Conservation (phyloP, 2,888 invertebrate genomes). For the Tetrapedia diversipes region DNA sequence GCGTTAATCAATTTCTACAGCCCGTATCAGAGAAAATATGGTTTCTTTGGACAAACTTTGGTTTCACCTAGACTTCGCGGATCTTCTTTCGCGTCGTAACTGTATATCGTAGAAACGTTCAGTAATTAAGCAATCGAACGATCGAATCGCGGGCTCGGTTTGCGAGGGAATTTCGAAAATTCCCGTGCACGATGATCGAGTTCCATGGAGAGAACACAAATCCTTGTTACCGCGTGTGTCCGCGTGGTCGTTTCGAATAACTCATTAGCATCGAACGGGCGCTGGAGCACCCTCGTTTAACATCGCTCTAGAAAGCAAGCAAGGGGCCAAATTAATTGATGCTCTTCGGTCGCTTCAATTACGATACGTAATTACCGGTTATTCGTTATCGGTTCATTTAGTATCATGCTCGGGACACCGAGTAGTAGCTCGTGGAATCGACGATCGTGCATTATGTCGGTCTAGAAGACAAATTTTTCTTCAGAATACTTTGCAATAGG, state of each 20-base stretch:
- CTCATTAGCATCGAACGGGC: constrained; percentile 37
- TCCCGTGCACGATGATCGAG: neutral
- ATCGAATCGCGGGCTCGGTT: too few species aligned
- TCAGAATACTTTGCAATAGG: too few species aligned
- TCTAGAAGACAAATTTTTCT: too few species aligned
- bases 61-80: too few species aligned
- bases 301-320: constrained; percentile 29
- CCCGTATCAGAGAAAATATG: too few species aligned
- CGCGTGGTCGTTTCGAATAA: constrained; percentile 35
- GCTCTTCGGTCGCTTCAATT: constrained; percentile 46
- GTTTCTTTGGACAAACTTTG: too few species aligned
- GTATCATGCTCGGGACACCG: neutral
- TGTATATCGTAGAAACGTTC: too few species aligned
- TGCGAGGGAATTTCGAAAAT: neutral
- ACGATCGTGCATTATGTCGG: constrained; percentile 1
- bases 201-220: neutral
- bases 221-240: constrained; percentile 10
- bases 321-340: constrained; percentile 36
- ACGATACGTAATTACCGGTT: constrained; percentile 44
- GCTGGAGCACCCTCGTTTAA: constrained; percentile 37
- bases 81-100: too few species aligned
- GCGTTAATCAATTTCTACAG: too few species aligned
- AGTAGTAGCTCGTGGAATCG: too few species aligned
- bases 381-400: constrained; percentile 41
- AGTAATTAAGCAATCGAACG: too few species aligned